Percentiles rank a stretch among this genome's conserved stretches.
phyloP scores from a whole-genome alignment of 2,797 vertebrate genomes.

The Sus cebifrons region DNA sequence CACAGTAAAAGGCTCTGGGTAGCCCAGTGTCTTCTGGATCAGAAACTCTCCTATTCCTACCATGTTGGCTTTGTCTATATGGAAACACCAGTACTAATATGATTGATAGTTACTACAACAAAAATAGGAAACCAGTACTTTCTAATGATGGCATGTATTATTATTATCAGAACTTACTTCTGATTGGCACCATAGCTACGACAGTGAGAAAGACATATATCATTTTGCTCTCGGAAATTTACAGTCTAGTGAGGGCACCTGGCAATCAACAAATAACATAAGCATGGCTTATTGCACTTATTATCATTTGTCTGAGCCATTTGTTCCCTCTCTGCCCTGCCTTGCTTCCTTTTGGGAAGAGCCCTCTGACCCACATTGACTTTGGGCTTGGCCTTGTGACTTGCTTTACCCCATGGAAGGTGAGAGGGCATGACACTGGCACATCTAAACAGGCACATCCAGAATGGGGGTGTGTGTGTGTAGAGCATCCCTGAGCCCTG shows the following conservation, averaged over 20 bases:
- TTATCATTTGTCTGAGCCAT: not conserved
- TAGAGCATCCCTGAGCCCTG: not conserved
- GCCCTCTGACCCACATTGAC: not conserved
- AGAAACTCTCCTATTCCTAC: not conserved
- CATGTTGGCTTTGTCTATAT: not conserved
- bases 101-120: not conserved
- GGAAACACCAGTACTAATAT: not conserved
- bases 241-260: not conserved
- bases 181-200: not conserved
- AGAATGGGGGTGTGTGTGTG: not conserved
- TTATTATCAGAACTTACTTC: not conserved
- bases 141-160: not conserved
- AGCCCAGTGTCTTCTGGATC: not conserved
- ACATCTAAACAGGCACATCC: not conserved
- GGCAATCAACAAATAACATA: not conserved
- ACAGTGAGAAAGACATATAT: not conserved
- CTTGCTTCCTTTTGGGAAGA: not conserved
- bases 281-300: not conserved
- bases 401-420: not conserved
- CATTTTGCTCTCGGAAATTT: not conserved
- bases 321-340: not conserved
- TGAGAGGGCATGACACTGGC: not conserved
- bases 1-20: not conserved
- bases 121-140: not conserved
- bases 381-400: not conserved